phyloP scores from a whole-genome alignment of 2,113 vertebrate species.

The Gadus chalcogrammus region DNA sequence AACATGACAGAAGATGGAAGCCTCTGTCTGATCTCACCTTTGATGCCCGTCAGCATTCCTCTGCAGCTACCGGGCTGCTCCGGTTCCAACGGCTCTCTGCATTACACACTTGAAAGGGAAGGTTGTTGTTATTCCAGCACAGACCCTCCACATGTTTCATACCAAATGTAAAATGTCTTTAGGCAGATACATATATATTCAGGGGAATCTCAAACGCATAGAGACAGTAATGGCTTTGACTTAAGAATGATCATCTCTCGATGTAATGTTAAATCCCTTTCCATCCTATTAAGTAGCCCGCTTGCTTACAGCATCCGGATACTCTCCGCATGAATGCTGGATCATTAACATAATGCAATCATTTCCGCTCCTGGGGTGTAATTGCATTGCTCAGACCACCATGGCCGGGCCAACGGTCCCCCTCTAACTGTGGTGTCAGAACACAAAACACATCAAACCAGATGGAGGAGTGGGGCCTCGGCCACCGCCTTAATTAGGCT shows the following conservation, averaged over 20 bases:
- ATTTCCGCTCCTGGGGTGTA: constrained; percentile 67
- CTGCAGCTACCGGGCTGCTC: too few species aligned
- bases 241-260: constrained; percentile 2
- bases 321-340: constrained; percentile 53
- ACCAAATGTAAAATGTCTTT: too few species aligned
- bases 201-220: too few species aligned
- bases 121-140: too few species aligned
- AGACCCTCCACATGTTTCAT: too few species aligned
- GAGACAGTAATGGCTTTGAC: background rate
- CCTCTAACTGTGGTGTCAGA: constrained; percentile 58
- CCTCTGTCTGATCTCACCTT: too few species aligned
- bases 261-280: constrained; percentile 33
- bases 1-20: too few species aligned
- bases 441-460: constrained; percentile 57
- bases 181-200: too few species aligned
- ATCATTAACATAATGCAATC: constrained; percentile 69
- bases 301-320: constrained; percentile 61
- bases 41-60: too few species aligned
- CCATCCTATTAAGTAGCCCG: constrained; percentile 43
- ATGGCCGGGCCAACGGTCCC: constrained; percentile 59
- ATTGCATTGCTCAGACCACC: constrained; percentile 67
- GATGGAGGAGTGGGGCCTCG: constrained; percentile 51
- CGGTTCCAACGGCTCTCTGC: too few species aligned
- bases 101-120: too few species aligned
- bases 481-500: constrained; percentile 65